Base-by-base conservation (phyloP, 2,888 invertebrate genomes). In the Latrodectus elegans region DNA sequence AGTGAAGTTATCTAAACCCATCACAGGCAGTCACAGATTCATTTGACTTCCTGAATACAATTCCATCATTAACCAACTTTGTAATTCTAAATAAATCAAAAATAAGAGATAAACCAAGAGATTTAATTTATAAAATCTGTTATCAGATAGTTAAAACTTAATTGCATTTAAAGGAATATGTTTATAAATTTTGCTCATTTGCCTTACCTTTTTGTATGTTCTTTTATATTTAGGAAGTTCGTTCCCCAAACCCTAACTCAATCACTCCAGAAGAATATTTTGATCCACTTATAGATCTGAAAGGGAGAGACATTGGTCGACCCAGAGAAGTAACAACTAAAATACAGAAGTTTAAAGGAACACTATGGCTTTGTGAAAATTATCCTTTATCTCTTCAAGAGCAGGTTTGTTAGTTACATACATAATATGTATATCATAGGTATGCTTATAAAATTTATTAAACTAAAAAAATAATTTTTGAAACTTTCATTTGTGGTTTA, bases 311-410 rank as follows among this genome's bases (percentile, higher is more conserved):
- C 93, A 95, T 99, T 90, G 98, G 99, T 8, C 94, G 96, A 90
- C 96, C 96, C 17, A 95, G 95, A 91, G 97, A 98, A 92, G 94
- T 96, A 89, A 94, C 95, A 90, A 95, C 96, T 81, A 98, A 97
- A 93, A 94, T 97, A 91, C 97, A 97, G 93, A 96, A 96, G 92
- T 97, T 97, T 92, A 95, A 95, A 93, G 99, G 99, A 9, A 98
- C 96, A 78, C 93, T 99, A 80, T 99, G 98, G 97, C 94, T 99
- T 81, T 96, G 97, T 91, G 99, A 99, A 93, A 94, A 97, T 89
- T 99, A 97, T 93, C 99, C 99, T 0, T 93, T 97, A 74, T 95
- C 97, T 92, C 94, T 99, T 83, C 98, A 97, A 92, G 98, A 99
- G 93, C 98, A 93, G 90, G 91, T 91, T 64, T 60, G 17, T 71